Evolutionary conservation across 53 echinoderm and acorn worm species (phyloP), one percentile per base, ranked within the genome.

Genomic region (Antedon mediterranea): DNA sequence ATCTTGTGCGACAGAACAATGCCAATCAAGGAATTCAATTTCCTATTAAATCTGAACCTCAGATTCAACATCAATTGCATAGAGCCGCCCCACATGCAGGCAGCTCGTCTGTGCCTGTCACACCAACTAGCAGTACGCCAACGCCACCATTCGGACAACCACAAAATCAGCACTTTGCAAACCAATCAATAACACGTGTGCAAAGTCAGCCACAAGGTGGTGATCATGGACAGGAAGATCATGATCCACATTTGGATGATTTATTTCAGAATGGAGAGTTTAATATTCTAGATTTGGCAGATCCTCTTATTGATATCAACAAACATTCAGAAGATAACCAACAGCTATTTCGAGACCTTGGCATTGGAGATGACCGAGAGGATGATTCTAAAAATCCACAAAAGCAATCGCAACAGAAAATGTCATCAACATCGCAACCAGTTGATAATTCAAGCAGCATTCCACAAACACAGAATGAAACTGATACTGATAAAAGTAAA

Each of bases 251-350:
- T 31, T 82, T 98, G 29, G 98, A 98, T 74, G 98, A 98, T 77
- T 83, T 93, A 29, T 86, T 98, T 71, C 78, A 83, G 15, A 88
- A 92, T 33, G 92, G 98, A 7, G 94, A 94, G 34, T 91, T 97
- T 31, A 91, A 93, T 82, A 81, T 98, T 34, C 76, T 98, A 43
- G 98, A 92, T 71, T 98, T 89, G 83, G 92, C 98, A 32, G 98
- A 85, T 30, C 87, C 92, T 71, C 92, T 90, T 43, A 73, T 98
- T 30, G 98, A 98, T 81, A 98, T 89, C 27, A 98, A 98, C 79
- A 92, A 92, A 71, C 88, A 98, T 44, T 97, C 98, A 32, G 98
- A 85, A 71, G 98, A 92, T 85, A 98, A 98, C 44, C 98, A 93
- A 80, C 92, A 93, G 76, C 88, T 98, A 72, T 98, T 98, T 77